These are phyloP conservation scores for Frankliniella intonsa DNA, from an alignment of 2,888 invertebrate species.

Conservation along the genomic window DNA sequence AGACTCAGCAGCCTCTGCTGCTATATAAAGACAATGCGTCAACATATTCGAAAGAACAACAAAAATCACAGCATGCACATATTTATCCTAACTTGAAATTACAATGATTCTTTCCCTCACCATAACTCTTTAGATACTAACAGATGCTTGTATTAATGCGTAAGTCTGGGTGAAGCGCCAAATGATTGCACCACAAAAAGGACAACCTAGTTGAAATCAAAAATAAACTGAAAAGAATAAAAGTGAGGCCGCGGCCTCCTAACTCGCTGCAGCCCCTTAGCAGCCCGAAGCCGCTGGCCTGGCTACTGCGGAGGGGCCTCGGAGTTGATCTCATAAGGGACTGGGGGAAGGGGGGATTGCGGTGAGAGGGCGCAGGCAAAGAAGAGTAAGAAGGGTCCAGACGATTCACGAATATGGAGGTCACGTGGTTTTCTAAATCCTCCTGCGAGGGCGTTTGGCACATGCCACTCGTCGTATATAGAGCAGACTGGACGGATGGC, in stretches of 20 bases:
- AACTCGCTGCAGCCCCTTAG: background rate
- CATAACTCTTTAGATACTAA: background rate
- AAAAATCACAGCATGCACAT: constrained; percentile 26
- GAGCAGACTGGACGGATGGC: background rate
- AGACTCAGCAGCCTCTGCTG: background rate
- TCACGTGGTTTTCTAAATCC: background rate
- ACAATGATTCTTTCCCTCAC: background rate
- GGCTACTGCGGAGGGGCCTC: too few relatives aligned
- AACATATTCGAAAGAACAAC: constrained; percentile 22
- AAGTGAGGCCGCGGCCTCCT: background rate
- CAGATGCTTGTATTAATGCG: constrained; percentile 11
- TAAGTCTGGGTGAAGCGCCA: constrained; percentile 14
- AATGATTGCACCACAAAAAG: constrained; percentile 17
- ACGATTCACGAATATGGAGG: background rate
- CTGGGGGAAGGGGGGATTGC: too few relatives aligned
- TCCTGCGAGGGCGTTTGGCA: background rate
- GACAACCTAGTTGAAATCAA: background rate
- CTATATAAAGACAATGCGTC: background rate
- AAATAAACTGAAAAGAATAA: background rate
- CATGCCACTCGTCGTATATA: background rate
- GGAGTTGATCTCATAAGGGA: too few relatives aligned
- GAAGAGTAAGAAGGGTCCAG: background rate
- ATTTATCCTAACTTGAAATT: constrained; percentile 7
- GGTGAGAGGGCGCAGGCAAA: too few relatives aligned
- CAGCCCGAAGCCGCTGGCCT: too few relatives aligned